Conservation (phyloP, 2,113 vertebrate species). For the Isichthys henryi region DNA sequence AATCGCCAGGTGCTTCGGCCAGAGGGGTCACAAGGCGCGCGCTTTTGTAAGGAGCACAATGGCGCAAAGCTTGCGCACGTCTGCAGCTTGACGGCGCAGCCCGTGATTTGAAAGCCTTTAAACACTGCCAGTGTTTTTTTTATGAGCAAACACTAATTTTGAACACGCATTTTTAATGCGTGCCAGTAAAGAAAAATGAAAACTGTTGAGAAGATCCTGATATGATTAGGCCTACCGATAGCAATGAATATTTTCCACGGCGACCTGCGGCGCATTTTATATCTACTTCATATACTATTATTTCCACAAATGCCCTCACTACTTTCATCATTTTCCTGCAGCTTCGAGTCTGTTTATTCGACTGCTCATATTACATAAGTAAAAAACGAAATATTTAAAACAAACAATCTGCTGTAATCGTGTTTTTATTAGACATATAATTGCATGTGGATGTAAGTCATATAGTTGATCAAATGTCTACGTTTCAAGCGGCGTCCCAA, state of each 20-base stretch:
- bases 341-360: background rate
- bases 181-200: background rate
- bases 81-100: background rate
- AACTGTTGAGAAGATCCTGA: background rate
- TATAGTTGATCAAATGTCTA: background rate
- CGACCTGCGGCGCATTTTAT: background rate
- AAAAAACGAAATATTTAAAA: background rate
- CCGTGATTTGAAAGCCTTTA: conserved; percentile 18
- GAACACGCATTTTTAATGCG: background rate
- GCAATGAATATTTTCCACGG: background rate
- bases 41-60: conserved; percentile 31
- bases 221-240: background rate
- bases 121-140: background rate
- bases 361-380: background rate
- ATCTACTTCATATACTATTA: background rate
- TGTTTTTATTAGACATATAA: background rate
- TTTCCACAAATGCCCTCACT: background rate
- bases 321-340: background rate
- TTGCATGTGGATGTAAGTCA: background rate
- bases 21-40: background rate
- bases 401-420: background rate
- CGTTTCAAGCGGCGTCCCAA: background rate
- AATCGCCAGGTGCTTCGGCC: conserved; percentile 34
- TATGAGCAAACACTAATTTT: background rate
- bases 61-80: conserved; percentile 18